These are phyloP conservation scores for Drosophila lacertosa DNA, from an alignment of 1,140 invertebrate genomes.

Conservation along the genomic window DNA sequence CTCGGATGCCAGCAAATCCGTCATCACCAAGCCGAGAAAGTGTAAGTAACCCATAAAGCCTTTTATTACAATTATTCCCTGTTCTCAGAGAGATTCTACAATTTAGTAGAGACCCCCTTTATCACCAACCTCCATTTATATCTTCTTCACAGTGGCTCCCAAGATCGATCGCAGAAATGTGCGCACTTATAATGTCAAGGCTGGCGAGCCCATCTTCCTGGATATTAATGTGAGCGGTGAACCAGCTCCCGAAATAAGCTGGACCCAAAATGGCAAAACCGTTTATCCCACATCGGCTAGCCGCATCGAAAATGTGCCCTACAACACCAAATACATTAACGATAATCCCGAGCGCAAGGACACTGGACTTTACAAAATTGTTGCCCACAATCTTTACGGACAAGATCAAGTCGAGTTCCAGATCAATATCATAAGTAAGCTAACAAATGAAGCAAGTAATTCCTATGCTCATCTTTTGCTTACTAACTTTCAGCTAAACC, in stretches of 20 bases:
- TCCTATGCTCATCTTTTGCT: conserved; percentile 9
- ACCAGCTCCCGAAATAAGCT: conserved; percentile 93
- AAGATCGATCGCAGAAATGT: conserved; percentile 96
- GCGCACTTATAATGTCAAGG: conserved; percentile 93
- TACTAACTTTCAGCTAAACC: conserved; percentile 90
- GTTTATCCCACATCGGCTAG: conserved; percentile 86
- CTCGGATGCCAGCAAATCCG: conserved; percentile 94
- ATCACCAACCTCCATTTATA: too few species aligned
- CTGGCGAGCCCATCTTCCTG: conserved; percentile 94
- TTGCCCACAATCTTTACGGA: conserved; percentile 93
- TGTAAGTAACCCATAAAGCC: conserved; percentile 88
- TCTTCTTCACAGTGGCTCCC: conserved; percentile 90
- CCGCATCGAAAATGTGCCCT: conserved; percentile 92
- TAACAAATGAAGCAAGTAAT: too few species aligned
- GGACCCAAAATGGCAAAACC: conserved; percentile 87
- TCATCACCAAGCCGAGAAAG: conserved; percentile 96
- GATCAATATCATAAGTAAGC: conserved; percentile 93
- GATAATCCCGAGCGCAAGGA: conserved; percentile 93
- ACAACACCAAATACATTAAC: conserved; percentile 93
- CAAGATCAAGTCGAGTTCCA: conserved; percentile 95
- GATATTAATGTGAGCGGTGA: conserved; percentile 97
- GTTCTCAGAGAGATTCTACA: too few species aligned
- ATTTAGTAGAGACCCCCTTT: too few species aligned
- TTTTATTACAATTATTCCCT: not conserved
- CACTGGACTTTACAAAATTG: conserved; percentile 93